A percentile compares a stretch with the other conserved stretches of the same genome.
phyloP scores from a whole-genome alignment of 2,888 invertebrate species.

The Drosophila cracens region DNA sequence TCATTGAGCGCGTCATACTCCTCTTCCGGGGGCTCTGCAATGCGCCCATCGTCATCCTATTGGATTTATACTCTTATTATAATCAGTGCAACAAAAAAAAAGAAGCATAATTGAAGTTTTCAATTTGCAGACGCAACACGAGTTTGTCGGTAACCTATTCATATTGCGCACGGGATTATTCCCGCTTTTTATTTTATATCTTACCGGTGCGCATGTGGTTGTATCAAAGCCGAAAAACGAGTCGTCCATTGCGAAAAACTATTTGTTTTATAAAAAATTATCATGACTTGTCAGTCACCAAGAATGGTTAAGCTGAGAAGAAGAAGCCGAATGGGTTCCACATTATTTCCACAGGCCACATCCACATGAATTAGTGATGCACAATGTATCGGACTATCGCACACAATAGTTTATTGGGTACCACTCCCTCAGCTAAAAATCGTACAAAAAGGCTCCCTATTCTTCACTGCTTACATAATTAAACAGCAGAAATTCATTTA shows the following conservation, averaged over 20 bases:
- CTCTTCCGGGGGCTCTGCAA: conserved; percentile 90
- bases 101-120: conserved; percentile 43
- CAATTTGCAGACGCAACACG: conserved; percentile 12
- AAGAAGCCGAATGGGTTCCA: conserved; percentile 54
- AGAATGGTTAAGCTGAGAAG: conserved; percentile 55
- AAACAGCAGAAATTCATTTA: background rate
- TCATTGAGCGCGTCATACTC: conserved; percentile 96
- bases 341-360: conserved; percentile 53
- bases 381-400: conserved; percentile 32
- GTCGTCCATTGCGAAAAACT: conserved; percentile 91
- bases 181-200: conserved; percentile 65
- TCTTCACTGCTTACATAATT: background rate
- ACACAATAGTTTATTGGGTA: background rate
- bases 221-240: conserved; percentile 94
- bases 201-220: conserved; percentile 88
- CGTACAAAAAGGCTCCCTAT: background rate
- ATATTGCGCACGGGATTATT: background rate
- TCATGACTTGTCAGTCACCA: conserved; percentile 89
- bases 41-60: conserved; percentile 85
- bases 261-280: conserved; percentile 87
- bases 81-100: conserved; percentile 12
- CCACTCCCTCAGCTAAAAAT: background rate
- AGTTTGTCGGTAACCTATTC: background rate
- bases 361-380: conserved; percentile 41
- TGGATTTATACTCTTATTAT: conserved; percentile 11